Evolutionary conservation across 1,140 invertebrate genomes (phyloP).

Genomic region (Patella vulgata): DNA sequence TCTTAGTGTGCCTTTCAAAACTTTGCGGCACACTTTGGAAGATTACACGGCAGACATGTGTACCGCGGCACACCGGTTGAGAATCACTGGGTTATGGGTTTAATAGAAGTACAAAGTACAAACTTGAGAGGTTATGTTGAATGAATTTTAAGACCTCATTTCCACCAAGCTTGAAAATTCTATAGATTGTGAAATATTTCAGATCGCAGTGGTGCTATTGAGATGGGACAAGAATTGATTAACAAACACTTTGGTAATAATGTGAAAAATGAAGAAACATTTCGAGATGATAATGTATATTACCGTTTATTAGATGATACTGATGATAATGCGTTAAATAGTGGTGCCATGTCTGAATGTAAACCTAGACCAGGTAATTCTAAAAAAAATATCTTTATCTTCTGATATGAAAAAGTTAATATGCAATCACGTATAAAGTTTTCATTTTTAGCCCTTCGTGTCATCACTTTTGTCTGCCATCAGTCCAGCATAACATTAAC

Average conservation of each 20-base stretch:
- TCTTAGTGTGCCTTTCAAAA: too few relatives aligned
- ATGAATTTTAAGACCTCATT: too few relatives aligned
- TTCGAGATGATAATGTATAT: slow-evolving; percentile 48
- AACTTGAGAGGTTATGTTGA: too few relatives aligned
- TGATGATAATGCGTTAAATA: slow-evolving; percentile 59
- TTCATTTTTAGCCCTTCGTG: slow-evolving; percentile 8
- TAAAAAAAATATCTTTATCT: not conserved
- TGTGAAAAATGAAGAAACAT: slow-evolving; percentile 42
- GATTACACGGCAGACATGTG: too few relatives aligned
- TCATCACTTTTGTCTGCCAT: too few relatives aligned
- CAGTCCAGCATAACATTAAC: too few relatives aligned
- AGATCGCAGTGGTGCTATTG: slow-evolving; percentile 56
- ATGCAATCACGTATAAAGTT: not conserved
- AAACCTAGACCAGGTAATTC: slow-evolving; percentile 46
- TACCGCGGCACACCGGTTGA: too few relatives aligned
- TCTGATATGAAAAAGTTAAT: not conserved
- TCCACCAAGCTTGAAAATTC: too few relatives aligned
- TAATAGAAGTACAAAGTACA: too few relatives aligned
- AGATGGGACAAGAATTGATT: slow-evolving; percentile 63
- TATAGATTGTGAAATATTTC: too few relatives aligned
- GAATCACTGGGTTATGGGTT: too few relatives aligned
- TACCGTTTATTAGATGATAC: slow-evolving; percentile 64
- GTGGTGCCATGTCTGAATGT: slow-evolving; percentile 47
- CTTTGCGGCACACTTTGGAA: too few relatives aligned
- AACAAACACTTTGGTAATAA: slow-evolving; percentile 61